Evolutionary conservation across 2,113 vertebrate species (phyloP).

Genomic region (Trogon melanurus): DNA sequence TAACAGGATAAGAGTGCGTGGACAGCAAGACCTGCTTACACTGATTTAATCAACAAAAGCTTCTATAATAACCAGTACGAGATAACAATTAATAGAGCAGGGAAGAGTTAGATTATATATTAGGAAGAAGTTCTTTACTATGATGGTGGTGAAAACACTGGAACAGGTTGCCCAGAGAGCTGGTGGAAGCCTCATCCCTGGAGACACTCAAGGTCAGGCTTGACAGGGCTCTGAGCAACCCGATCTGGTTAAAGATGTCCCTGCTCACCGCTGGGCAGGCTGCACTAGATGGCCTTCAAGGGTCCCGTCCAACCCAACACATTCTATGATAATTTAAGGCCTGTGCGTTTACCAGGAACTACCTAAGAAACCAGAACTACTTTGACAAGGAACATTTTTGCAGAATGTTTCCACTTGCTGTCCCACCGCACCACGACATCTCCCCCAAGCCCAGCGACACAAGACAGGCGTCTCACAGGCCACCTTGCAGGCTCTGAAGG

Average conservation of each 20-base stretch:
- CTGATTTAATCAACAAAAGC: background rate
- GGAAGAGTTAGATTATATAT: too few species aligned
- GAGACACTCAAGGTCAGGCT: too few species aligned
- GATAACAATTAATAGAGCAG: background rate
- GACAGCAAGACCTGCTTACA: background rate
- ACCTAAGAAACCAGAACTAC: background rate
- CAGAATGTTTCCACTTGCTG: fast-evolving
- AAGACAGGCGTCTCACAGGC: fast-evolving
- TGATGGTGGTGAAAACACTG: too few species aligned
- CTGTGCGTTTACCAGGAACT: background rate
- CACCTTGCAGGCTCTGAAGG: background rate
- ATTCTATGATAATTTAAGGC: background rate
- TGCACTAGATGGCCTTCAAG: too few species aligned
- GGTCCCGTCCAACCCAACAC: too few species aligned
- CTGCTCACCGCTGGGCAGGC: too few species aligned
- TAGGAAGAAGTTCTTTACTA: too few species aligned
- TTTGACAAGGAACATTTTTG: background rate
- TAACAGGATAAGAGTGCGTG: background rate
- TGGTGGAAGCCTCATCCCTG: too few species aligned
- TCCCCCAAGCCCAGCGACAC: background rate
- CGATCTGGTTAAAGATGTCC: too few species aligned
- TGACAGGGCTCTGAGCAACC: too few species aligned
- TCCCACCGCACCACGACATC: background rate
- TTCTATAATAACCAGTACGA: background rate
- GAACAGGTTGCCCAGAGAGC: too few species aligned